Evolutionary conservation across 35 echinoderm and acorn worm genomes (phyloP).

Genomic region (Eucidaris tribuloides): DNA sequence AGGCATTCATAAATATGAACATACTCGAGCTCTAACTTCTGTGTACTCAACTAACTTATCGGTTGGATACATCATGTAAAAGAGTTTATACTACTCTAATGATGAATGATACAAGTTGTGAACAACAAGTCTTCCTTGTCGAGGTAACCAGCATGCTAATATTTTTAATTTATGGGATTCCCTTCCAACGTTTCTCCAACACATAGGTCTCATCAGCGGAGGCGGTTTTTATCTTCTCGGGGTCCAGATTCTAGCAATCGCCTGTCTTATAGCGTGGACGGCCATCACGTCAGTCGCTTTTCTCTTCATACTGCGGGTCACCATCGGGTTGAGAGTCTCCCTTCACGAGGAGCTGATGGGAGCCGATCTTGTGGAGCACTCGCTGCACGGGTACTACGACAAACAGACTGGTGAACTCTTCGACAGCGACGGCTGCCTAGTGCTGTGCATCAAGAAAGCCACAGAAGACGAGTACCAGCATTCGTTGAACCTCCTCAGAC

Average conservation of each 20-base stretch:
- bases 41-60: no score
- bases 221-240: slow-evolving; percentile 79
- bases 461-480: background rate
- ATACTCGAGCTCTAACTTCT: no score
- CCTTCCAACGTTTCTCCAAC: no score
- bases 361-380: slow-evolving; percentile 90
- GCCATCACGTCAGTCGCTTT: slow-evolving; percentile 41
- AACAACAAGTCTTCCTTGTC: no score
- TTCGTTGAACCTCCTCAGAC: background rate
- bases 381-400: slow-evolving; percentile 71
- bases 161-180: no score
- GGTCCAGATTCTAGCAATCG: slow-evolving; percentile 55
- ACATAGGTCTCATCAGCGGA: slow-evolving; percentile 82
- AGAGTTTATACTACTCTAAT: no score
- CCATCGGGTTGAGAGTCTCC: slow-evolving; percentile 82
- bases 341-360: slow-evolving; percentile 90
- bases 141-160: no score
- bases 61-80: no score
- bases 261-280: slow-evolving; percentile 65
- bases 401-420: slow-evolving; percentile 54
- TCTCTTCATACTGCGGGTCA: slow-evolving; percentile 55
- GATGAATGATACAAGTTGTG: no score
- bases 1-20: no score
- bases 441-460: background rate
- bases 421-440: slow-evolving; percentile 42